A percentile compares a stretch with the other conserved stretches of the same genome.
These are phyloP conservation scores for Hypena proboscidalis DNA, from an alignment of 2,888 invertebrate species.

Conservation along the genomic window DNA sequence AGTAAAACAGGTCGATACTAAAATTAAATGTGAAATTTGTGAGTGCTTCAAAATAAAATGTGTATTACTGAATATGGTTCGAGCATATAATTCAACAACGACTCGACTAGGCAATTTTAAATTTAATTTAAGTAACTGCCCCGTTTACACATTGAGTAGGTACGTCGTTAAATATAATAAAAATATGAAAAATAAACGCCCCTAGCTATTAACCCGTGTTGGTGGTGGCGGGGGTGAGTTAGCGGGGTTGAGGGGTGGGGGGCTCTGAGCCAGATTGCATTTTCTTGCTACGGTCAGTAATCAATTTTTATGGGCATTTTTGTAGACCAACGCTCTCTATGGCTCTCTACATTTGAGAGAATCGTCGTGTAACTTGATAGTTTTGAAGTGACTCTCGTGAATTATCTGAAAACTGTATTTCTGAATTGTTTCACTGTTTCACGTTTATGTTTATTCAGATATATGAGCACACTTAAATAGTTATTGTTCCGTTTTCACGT, in stretches of 20 bases:
- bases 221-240: constrained; percentile 29
- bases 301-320: constrained; percentile 81
- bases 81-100: background rate
- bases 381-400: constrained; percentile 1
- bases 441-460: too few species aligned
- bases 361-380: constrained; percentile 15
- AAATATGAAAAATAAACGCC: constrained; percentile 71
- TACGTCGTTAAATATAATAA: constrained; percentile 60
- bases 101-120: constrained; percentile 19
- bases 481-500: background rate
- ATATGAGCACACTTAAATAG: background rate
- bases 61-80: background rate
- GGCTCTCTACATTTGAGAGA: constrained; percentile 27
- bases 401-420: background rate
- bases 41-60: constrained; percentile 1
- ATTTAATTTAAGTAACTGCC: constrained; percentile 34
- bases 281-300: constrained; percentile 79
- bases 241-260: constrained; percentile 32
- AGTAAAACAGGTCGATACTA: background rate
- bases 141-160: constrained; percentile 39
- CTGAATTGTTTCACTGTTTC: too few species aligned
- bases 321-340: constrained; percentile 59
- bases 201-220: constrained; percentile 64
- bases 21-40: constrained; percentile 5
- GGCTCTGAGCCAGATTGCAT: constrained; percentile 73